Base-by-base conservation (phyloP, 2,888 invertebrate species). In the Frankliniella fusca region DNA sequence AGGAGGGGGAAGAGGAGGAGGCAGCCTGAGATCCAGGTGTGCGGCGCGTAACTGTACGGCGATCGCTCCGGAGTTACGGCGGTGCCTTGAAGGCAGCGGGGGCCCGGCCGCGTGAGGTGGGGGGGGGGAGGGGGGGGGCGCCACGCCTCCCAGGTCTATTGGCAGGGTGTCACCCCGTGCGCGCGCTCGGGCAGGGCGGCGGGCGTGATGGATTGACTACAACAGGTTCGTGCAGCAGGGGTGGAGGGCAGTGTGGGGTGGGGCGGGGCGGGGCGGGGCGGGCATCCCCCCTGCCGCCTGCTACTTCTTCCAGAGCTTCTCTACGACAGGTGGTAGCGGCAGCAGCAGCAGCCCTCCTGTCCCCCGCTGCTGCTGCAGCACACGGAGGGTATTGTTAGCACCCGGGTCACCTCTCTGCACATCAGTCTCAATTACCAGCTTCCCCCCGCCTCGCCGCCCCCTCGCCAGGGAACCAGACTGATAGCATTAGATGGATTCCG, bases 361-460 rank as follows among this genome's bases (percentile, higher is more conserved):
- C 61, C 15, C 18, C 15, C 50, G 15, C 65, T n/a, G 70, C 38
- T 38, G 38, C 38, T 38, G 38, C 38, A 38, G 38, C 38, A 38
- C 38, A 5, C 5, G 38, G 61, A 61, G 23, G 70, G 70, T 70
- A 70, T 70, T 70, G 70, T 70, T 70, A 70, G 70, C 70, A 70
- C 70, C 70, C 70, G 70, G 70, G 70, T 70, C 70, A 70, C 70
- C 70, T 70, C 70, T n/a, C 23, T 23, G 11, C 70, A 70, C 70
- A 70, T 70, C 70, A 70, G 70, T 70, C 70, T 70, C 70, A 70
- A 70, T 70, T 70, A 70, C 70, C 8, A 23, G 38, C 38, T 5
- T 38, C 38, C 38, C 38, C 38, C 54, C 18, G 3, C 54, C 54
- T 54, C 11, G 2, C 11, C 54, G 3, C 38, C 38, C 5, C 38